Evolutionary conservation across 2,797 vertebrate species (phyloP).

Genomic region (Tokudaia tokunoshimensis): DNA sequence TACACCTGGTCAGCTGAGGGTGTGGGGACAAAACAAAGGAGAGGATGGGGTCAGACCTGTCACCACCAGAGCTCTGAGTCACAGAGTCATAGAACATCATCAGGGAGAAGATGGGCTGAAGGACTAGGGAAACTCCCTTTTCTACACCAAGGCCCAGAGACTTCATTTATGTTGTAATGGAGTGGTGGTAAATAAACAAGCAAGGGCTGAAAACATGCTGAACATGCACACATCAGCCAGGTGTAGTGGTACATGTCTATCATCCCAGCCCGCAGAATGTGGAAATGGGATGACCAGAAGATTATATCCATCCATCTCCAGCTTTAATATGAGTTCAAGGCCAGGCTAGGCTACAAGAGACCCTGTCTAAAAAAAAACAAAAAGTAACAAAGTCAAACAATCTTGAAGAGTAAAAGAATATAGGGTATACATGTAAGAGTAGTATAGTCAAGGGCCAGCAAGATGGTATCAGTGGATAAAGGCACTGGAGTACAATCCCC

Average conservation of each 20-base stretch:
- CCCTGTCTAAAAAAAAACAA: background rate
- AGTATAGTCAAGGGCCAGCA: background rate
- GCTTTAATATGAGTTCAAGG: background rate
- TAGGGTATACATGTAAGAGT: background rate
- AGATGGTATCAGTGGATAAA: background rate
- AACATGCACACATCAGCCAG: background rate
- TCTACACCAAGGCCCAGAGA: conserved; percentile 25
- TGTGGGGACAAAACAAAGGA: conserved; percentile 50
- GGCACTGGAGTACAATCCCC: background rate
- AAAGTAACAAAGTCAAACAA: background rate
- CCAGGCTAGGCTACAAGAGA: background rate
- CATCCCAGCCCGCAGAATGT: background rate
- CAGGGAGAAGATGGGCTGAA: background rate
- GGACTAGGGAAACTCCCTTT: conserved; percentile 48
- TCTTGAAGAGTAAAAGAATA: conserved; percentile 35
- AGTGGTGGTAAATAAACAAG: conserved; percentile 7
- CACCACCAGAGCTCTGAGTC: background rate
- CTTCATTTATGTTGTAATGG: conserved; percentile 30
- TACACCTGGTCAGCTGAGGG: conserved; percentile 95
- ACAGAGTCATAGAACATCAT: background rate
- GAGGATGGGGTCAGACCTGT: conserved; percentile 33
- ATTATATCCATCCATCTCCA: background rate
- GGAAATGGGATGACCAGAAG: background rate
- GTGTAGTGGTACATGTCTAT: background rate
- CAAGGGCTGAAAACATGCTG: background rate